Percentiles rank a stretch among this genome's conserved stretches.
Conservation (phyloP, 2,113 vertebrate genomes). For the Bubo bubo region DNA sequence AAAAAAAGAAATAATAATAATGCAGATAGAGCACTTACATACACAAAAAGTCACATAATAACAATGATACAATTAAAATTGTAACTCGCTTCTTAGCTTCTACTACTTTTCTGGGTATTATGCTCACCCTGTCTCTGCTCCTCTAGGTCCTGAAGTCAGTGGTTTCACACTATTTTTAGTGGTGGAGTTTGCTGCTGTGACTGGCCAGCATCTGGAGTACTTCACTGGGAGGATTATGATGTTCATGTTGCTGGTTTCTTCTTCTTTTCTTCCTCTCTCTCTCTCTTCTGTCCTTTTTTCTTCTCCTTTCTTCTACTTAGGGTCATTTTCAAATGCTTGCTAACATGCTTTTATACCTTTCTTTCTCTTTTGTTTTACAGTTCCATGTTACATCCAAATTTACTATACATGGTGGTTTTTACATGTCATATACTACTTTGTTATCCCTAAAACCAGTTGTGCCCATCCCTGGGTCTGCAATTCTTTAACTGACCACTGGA, state of each 20-base stretch:
- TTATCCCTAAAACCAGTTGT: neutral
- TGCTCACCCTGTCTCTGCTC: neutral
- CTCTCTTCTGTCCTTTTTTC: neutral
- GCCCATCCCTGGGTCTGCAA: neutral
- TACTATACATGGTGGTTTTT: neutral
- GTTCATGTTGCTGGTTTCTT: neutral
- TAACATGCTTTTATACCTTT: neutral
- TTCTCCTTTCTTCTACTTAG: neutral
- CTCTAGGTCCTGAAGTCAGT: neutral
- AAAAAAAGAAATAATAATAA: neutral
- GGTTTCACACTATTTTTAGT: neutral
- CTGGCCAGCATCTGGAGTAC: neutral
- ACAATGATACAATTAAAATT: neutral
- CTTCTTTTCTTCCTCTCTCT: neutral
- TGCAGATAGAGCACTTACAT: neutral
- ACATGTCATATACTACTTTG: neutral
- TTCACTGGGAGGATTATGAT: accelerated
- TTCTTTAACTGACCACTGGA: neutral
- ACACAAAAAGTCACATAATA: neutral
- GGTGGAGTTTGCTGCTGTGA: neutral
- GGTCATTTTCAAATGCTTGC: neutral
- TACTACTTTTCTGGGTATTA: neutral
- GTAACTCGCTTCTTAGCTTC: neutral
- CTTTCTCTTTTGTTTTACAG: neutral
- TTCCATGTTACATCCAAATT: neutral